phyloP scores from a whole-genome alignment of 1,140 invertebrate genomes.

The Aradophagus sp. region DNA sequence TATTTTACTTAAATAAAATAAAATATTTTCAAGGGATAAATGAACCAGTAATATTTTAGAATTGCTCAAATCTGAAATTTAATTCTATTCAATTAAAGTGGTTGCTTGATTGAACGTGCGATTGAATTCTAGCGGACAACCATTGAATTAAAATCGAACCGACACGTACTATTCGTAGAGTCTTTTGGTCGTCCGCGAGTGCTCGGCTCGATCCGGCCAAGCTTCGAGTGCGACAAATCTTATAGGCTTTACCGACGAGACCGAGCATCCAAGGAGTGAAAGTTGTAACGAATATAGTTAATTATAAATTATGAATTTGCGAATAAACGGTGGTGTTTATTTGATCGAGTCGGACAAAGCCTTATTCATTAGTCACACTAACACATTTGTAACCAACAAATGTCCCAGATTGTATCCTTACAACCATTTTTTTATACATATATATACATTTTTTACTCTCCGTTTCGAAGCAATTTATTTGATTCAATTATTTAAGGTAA shows the following conservation, averaged over 20 bases:
- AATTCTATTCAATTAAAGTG: not conserved
- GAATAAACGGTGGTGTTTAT: constrained; percentile 45
- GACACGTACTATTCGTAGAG: constrained; percentile 15
- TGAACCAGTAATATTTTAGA: too few relatives aligned
- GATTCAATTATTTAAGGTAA: constrained; percentile 7
- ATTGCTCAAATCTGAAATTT: too few relatives aligned
- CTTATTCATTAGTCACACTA: constrained; percentile 30
- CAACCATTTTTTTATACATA: not conserved
- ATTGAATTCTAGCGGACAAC: constrained; percentile 11
- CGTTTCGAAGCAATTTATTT: not conserved
- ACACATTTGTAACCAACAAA: constrained; percentile 23
- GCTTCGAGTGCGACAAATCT: not conserved
- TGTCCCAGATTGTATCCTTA: constrained; percentile 8
- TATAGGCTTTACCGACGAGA: constrained; percentile 16
- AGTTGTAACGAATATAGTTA: constrained; percentile 40
- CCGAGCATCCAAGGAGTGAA: constrained; percentile 11
- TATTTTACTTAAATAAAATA: too few relatives aligned
- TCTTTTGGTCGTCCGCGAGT: constrained; percentile 4
- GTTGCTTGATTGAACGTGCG: not conserved
- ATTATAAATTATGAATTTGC: constrained; percentile 45
- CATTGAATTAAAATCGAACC: constrained; percentile 8
- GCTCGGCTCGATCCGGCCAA: constrained; percentile 12
- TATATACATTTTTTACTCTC: not conserved
- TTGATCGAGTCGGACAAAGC: constrained; percentile 26
- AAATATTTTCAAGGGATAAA: too few relatives aligned